Conservation (phyloP, 2,113 vertebrate species). For the Gymnocephalus cernua region DNA sequence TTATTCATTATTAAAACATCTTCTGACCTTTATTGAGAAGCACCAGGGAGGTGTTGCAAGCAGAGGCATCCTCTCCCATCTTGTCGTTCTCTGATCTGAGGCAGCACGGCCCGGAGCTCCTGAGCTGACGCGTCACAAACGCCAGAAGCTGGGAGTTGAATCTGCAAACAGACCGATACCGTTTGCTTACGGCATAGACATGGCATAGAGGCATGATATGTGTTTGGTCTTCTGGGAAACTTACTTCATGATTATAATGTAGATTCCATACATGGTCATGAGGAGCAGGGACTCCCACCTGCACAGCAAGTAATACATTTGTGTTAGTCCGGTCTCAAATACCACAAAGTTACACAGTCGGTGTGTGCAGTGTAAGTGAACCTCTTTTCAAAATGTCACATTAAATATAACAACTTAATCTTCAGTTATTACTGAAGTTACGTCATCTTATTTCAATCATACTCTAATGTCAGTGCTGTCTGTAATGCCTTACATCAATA, state of each 20-base stretch:
- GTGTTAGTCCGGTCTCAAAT: slow-evolving; percentile 18
- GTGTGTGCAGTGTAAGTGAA: neutral
- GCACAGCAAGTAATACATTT: slow-evolving; percentile 29
- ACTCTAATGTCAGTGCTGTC: neutral
- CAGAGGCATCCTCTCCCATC: slow-evolving; percentile 70
- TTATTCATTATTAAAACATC: neutral
- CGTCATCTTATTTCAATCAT: neutral
- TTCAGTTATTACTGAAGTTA: too few relatives aligned
- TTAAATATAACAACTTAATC: neutral
- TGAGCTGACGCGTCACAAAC: slow-evolving; percentile 69
- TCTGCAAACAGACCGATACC: slow-evolving; percentile 62
- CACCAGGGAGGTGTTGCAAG: slow-evolving; percentile 83
- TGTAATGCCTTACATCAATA: neutral
- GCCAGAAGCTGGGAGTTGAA: slow-evolving; percentile 81
- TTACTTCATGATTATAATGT: slow-evolving; percentile 88
- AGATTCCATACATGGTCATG: slow-evolving; percentile 85
- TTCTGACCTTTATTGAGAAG: slow-evolving; percentile 82
- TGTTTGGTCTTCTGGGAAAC: slow-evolving; percentile 33
- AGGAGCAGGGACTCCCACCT: slow-evolving; percentile 87
- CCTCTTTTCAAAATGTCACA: neutral
- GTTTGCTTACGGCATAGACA: neutral
- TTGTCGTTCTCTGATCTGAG: slow-evolving; percentile 61
- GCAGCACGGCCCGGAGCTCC: slow-evolving; percentile 58
- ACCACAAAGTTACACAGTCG: neutral
- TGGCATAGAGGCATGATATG: neutral